phyloP scores from a whole-genome alignment of 2,888 invertebrate species.

The Ephialtes manifestator region DNA sequence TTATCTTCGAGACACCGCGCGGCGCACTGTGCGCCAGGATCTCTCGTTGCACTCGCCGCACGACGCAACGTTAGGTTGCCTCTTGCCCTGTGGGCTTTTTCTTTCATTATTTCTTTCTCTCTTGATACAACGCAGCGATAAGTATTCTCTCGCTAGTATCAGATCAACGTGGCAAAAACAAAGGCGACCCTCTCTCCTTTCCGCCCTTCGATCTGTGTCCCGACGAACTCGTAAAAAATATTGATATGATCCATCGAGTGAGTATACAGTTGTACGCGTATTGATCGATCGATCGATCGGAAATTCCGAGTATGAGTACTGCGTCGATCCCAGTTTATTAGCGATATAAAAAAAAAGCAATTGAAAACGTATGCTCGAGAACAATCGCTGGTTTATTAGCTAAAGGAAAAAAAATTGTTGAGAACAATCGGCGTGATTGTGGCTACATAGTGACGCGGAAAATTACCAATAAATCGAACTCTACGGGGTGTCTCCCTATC shows the following conservation, averaged over 20 bases:
- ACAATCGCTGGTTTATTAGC: slow-evolving; percentile 4
- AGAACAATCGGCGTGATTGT: too few species aligned
- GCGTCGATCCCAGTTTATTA: neutral
- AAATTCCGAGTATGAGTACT: slow-evolving; percentile 30
- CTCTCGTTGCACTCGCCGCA: slow-evolving; percentile 47
- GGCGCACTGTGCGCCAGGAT: slow-evolving; percentile 59
- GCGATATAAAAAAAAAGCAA: neutral
- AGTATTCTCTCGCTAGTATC: slow-evolving; percentile 77
- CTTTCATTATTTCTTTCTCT: slow-evolving; percentile 66
- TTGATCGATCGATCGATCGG: slow-evolving; percentile 54
- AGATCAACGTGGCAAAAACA: slow-evolving; percentile 80
- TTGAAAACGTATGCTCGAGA: neutral
- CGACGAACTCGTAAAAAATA: slow-evolving; percentile 68
- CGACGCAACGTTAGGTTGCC: slow-evolving; percentile 57
- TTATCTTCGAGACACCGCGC: slow-evolving; percentile 82
- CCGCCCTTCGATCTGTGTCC: slow-evolving; percentile 68
- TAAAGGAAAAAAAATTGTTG: too few species aligned
- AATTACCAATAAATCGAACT: slow-evolving; percentile 60
- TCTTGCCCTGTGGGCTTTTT: slow-evolving; percentile 69
- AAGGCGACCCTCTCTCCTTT: slow-evolving; percentile 73
- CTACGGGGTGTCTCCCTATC: slow-evolving; percentile 52
- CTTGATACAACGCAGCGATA: slow-evolving; percentile 82
- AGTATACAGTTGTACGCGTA: slow-evolving; percentile 59
- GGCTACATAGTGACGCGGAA: slow-evolving; percentile 52
- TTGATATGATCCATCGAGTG: slow-evolving; percentile 62